phyloP scores from a whole-genome alignment of 2,797 vertebrate species.

The Sebastiscus tertius region DNA sequence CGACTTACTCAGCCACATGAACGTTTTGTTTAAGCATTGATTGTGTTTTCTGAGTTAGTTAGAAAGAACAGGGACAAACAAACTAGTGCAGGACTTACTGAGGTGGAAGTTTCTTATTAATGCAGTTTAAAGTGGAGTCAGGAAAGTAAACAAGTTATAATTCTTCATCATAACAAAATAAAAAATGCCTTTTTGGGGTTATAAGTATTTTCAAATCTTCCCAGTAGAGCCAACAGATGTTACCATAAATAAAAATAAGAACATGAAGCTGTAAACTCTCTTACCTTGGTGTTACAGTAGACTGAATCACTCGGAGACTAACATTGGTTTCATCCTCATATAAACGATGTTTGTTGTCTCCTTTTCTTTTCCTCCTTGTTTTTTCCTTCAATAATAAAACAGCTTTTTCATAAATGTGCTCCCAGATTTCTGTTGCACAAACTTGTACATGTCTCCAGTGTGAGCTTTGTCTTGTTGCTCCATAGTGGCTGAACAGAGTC shows the following conservation, averaged over 20 bases:
- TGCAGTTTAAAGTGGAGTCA: background rate
- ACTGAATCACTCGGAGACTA: slow-evolving; percentile 34
- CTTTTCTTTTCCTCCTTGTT: slow-evolving; percentile 5
- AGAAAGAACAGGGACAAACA: background rate
- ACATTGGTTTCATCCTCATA: slow-evolving; percentile 54
- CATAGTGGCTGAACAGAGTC: slow-evolving; percentile 56
- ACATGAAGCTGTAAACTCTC: slow-evolving; percentile 16
- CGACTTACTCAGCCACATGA: slow-evolving; percentile 30
- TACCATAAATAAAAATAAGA: background rate
- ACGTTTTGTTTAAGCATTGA: slow-evolving; percentile 39
- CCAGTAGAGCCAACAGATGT: background rate
- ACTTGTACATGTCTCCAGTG: slow-evolving; percentile 57
- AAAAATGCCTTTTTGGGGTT: background rate
- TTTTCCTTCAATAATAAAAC: slow-evolving; percentile 23
- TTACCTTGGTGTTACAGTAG: slow-evolving; percentile 56
- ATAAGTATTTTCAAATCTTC: background rate
- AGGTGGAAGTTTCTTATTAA: background rate
- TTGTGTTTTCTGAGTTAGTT: slow-evolving; percentile 30
- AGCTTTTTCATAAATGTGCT: slow-evolving; percentile 18
- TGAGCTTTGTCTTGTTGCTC: slow-evolving; percentile 58
- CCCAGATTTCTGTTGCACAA: slow-evolving; percentile 31
- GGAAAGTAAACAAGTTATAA: background rate
- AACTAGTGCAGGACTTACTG: background rate
- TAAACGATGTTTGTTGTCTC: slow-evolving; percentile 7
- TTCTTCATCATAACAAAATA: background rate